Base-by-base conservation (phyloP, 2,888 invertebrate genomes). In the Deroplatys truncata region DNA sequence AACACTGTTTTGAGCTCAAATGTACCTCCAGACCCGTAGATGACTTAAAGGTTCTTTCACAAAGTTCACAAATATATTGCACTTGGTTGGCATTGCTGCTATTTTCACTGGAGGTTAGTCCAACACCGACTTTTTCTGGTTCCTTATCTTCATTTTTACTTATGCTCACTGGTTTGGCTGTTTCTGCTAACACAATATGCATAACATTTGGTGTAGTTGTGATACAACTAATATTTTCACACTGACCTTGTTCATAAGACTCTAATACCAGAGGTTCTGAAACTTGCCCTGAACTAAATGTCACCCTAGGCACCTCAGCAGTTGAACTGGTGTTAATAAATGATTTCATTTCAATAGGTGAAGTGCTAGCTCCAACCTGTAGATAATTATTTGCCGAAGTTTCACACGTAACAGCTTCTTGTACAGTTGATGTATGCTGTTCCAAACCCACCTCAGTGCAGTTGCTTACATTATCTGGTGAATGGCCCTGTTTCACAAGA, bases 51-150 rank as follows among this genome's bases (percentile, higher is more conserved):
- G 89, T 89, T 29, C 90, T 90, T n/a, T 90, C 86, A 84, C 90
- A 90, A 9, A 88, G 84, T 31, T 90, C 89, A 86, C 90, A 90
- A 28, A 89, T 87, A 82, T 89, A 90, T 31, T 85, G 85, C 20
- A 31, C 89, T 35, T 29, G 13, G 2, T 43, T 85, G 9, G 16
- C 4, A 13, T 15, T 31, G 13, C n/a, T 35, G 28, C 56, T 35
- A 2, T 82, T 29, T 20, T 89, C 89, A 28, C 28, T 31, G 9
- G n/a, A 20, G 20, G 25, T 84, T 28, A 31, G 16, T 31, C 5
- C 28, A 31, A 28, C 84, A 56, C n/a, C n/a, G 28, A 49, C 43
- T 88, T 10, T 8, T 16, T 88, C 82, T 56, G 8, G 25, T 43
- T 49, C 56, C 28, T 87, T 43, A 28, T 29, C 31, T 56, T 35